Base-by-base conservation (phyloP, 2,797 vertebrate genomes). In the Smutsia gigantea region DNA sequence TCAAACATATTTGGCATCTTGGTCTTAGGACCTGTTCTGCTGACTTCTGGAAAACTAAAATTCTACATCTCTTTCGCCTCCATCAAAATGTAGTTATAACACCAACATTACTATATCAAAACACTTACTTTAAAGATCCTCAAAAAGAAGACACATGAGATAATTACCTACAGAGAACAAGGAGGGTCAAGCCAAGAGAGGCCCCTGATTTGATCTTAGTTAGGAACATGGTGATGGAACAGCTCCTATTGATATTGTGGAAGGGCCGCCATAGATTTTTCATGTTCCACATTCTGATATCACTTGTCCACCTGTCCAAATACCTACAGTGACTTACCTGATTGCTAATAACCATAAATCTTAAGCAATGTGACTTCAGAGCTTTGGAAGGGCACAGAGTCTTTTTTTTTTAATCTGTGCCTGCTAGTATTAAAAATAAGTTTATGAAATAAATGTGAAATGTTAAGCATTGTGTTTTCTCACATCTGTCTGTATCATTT, bases 401-500 rank as follows among this genome's bases (percentile, higher is more conserved):
- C n/a, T 7, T 83, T 75, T 66, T 15, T 49, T 61, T 4, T 7
- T 68, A 72, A 34, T 78, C 29, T 51, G 29, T 90, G 53, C 37
- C 71, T 92, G 42, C 27, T 39, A 27, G 34, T 69, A 77, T 77
- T 74, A 90, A 90, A 81, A 94, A 59, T 46, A 92, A 74, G 39
- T 86, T 82, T 59, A 75, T 37, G 61, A 79, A 86, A 68, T 55
- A 79, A 94, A 86, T 1, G 9, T 53, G 19, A 79, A 21, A 17
- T 3, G 3, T 88, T 90, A 63, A 66, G 39, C 57, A 42, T 21
- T 14, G 31, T 57, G 39, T 90, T 82, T 97, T 57, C 90, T 87
- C 85, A 85, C 31, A 90, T 78, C 81, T 64, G 34, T 81, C 91
- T 84, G 51, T 87, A n/a, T 75, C 78, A 69, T 77, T 55, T 66